Evolutionary conservation across 2,888 invertebrate species (phyloP).

Genomic region (Plagodis dolabraria): DNA sequence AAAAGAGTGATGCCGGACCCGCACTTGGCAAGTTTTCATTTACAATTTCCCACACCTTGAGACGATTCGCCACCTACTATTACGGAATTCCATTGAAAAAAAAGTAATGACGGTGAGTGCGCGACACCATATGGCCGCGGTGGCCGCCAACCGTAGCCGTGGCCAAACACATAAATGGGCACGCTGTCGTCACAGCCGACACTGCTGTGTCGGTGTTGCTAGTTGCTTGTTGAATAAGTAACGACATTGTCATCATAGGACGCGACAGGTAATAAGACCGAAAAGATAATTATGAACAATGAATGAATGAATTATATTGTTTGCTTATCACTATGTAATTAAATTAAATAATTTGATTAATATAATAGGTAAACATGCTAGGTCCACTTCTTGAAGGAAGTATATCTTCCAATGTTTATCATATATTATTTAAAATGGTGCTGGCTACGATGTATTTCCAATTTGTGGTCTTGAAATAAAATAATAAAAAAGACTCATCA

Average conservation of each 20-base stretch:
- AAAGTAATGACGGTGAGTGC: slow-evolving; percentile 60
- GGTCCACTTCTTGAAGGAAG: too few species aligned
- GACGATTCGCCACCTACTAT: slow-evolving; percentile 59
- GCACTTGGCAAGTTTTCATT: not conserved
- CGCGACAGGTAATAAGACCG: too few species aligned
- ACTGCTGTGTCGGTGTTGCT: slow-evolving; percentile 56
- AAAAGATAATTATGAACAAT: too few species aligned
- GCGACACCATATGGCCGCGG: slow-evolving; percentile 78
- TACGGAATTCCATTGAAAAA: slow-evolving; percentile 68
- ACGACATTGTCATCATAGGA: too few species aligned
- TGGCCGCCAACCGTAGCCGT: slow-evolving; percentile 80
- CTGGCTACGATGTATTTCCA: too few species aligned
- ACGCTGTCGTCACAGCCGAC: slow-evolving; percentile 81
- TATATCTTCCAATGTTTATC: too few species aligned
- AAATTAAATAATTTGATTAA: too few species aligned
- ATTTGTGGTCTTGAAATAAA: not conserved
- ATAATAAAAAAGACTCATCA: too few species aligned
- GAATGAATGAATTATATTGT: too few species aligned
- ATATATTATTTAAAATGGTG: too few species aligned
- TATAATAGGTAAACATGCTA: too few species aligned
- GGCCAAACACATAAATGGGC: slow-evolving; percentile 84
- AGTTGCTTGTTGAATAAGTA: not conserved
- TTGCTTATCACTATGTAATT: too few species aligned
- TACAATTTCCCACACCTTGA: slow-evolving; percentile 59
- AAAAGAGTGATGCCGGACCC: not conserved